phyloP scores from a whole-genome alignment of 2,888 invertebrate species.

The Sepiola atlantica region DNA sequence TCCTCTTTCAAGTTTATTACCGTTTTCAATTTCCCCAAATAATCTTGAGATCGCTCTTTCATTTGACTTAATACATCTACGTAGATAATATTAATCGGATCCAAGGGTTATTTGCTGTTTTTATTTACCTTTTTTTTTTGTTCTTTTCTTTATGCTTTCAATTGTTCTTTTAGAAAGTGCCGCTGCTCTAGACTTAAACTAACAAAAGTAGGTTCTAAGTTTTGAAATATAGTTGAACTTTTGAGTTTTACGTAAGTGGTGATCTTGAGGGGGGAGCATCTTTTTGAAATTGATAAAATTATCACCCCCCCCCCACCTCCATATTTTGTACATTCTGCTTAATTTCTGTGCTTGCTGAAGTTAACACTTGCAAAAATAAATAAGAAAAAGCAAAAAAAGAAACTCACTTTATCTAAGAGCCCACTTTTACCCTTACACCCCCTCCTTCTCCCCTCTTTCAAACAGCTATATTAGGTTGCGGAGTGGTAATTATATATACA shows the following conservation, averaged over 20 bases:
- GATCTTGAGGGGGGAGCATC: background rate
- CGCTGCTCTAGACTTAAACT: background rate
- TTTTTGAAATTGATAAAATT: background rate
- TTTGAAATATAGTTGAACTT: too few species aligned
- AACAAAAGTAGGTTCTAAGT: too few species aligned
- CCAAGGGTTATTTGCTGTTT: background rate
- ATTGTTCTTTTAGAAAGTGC: background rate
- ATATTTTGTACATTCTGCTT: background rate
- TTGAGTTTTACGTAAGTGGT: background rate
- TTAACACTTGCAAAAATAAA: background rate
- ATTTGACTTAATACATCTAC: background rate
- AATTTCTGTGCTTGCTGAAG: background rate
- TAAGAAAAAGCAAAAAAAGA: background rate
- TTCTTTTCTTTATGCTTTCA: background rate
- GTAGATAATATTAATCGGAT: background rate
- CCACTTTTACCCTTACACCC: background rate
- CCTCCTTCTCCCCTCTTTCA: background rate
- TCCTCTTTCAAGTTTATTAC: background rate
- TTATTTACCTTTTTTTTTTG: background rate
- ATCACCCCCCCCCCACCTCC: too few species aligned
- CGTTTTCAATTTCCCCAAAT: background rate
- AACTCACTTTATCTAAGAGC: background rate
- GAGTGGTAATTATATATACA: slow-evolving; percentile 5
- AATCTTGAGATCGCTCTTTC: background rate
- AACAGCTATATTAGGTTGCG: slow-evolving; percentile 22